Evolutionary conservation across 2,113 vertebrate genomes (phyloP), one percentile per base, ranked within the genome.

Genomic region (Ictidomys tridecemlineatus): DNA sequence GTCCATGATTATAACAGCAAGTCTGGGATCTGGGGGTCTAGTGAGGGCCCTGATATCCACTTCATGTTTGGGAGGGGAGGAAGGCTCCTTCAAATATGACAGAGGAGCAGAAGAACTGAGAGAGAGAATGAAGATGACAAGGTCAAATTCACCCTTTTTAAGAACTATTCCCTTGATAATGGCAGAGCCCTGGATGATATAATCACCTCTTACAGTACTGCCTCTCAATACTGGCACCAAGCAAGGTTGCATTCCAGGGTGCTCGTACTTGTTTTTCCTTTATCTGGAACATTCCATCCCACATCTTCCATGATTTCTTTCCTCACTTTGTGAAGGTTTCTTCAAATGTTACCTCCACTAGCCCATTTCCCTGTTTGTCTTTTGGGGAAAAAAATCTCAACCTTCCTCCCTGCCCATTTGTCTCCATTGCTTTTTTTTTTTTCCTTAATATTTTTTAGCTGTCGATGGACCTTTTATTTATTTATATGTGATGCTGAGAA

Each of bases 251-350:
- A 72, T 69, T 80, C 28, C 32, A 91, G 70, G 82, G 63, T n/a
- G 34, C 80, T 69, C 39, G 48, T 53, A 69, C 5, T 37, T 95
- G 56, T 26, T 85, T 93, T 93, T 61, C 39, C 16, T 70, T 79
- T 88, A 32, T 65, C 56, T 90, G 34, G 73, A 95, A 93, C 37
- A 69, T 92, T 86, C 63, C 10, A 26, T 53, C 39, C 28, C 7
- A 22, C 63, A 86, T 56, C 14, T 83, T 94, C 22, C 67, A 16
- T 63, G 48, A 76, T 6, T 83, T 51, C 63, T 76, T 58, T 63
- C n/a, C 37, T 93, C 48, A 85, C 30, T 58, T 93, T 39, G 12
- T 56, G 85, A 87, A 86, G 67, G 58, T 58, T 90, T 95, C 56
- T 77, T 76, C 79, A 84, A 34, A 80, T 86, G 18, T 79, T 76